These are phyloP conservation scores for Phoenicopterus ruber DNA, from an alignment of 2,113 vertebrate genomes.

Conservation along the genomic window DNA sequence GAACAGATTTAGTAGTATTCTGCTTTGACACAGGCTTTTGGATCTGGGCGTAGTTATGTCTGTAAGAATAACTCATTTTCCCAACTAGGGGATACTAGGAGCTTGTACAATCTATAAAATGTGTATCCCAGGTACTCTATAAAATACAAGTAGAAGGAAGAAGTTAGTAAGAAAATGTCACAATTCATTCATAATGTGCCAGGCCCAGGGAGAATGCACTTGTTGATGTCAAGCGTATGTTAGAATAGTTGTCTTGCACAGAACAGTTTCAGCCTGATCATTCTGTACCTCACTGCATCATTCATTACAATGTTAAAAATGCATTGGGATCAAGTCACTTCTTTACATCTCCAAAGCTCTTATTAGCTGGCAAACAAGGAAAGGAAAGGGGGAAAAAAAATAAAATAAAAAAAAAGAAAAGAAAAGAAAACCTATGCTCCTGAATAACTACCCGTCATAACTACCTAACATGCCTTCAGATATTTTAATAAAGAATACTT, in stretches of 20 bases:
- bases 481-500: conserved; percentile 59
- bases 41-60: background rate
- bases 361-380: background rate
- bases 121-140: background rate
- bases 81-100: background rate
- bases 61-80: background rate
- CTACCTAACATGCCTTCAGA: conserved; percentile 13
- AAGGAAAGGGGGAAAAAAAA: background rate
- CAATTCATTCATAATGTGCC: background rate
- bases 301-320: background rate
- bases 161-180: background rate
- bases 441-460: conserved; percentile 22
- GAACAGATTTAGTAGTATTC: background rate
- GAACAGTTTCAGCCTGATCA: background rate
- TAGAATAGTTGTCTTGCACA: background rate
- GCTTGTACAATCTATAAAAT: background rate
- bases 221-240: background rate
- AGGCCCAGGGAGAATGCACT: background rate
- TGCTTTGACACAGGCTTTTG: background rate
- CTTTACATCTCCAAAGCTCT: background rate
- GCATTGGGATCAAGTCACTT: background rate
- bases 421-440: background rate
- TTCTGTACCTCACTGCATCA: background rate
- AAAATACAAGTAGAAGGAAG: background rate
- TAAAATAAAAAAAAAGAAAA: accelerated